Evolutionary conservation across 2,888 invertebrate genomes (phyloP).

Genomic region (Tyria jacobaeae): DNA sequence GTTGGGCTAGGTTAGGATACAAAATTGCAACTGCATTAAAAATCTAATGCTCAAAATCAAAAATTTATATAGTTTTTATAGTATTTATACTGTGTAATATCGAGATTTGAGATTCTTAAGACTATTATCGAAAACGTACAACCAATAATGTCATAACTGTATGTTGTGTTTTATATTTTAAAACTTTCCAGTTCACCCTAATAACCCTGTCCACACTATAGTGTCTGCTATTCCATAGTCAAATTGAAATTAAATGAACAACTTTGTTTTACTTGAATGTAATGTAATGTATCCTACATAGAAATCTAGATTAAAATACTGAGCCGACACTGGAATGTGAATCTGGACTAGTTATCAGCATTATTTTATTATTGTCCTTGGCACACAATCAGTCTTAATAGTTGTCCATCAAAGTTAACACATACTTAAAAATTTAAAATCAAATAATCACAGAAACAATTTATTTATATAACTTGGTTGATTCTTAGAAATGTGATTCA

Average conservation of each 20-base stretch:
- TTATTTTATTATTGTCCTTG: conserved; percentile 25
- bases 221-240: background rate
- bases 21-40: conserved; percentile 3
- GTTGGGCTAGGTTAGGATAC: conserved; percentile 36
- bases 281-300: no score
- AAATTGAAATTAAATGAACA: background rate
- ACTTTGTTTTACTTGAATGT: background rate
- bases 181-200: background rate
- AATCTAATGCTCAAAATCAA: no score
- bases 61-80: no score
- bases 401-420: conserved; percentile 26
- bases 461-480: conserved; percentile 37
- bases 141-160: background rate
- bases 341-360: background rate
- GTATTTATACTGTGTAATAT: no score
- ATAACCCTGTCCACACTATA: background rate
- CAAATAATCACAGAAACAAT: conserved; percentile 44
- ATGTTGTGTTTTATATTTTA: background rate
- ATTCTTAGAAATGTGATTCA: conserved; percentile 12
- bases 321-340: conserved; percentile 1
- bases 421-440: conserved; percentile 43
- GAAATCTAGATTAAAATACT: no score
- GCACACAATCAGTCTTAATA: conserved; percentile 42
- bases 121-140: conserved; percentile 14
- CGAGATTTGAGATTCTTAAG: no score